Base-by-base conservation (phyloP, 2,113 vertebrate species). In the Isichthys henryi region DNA sequence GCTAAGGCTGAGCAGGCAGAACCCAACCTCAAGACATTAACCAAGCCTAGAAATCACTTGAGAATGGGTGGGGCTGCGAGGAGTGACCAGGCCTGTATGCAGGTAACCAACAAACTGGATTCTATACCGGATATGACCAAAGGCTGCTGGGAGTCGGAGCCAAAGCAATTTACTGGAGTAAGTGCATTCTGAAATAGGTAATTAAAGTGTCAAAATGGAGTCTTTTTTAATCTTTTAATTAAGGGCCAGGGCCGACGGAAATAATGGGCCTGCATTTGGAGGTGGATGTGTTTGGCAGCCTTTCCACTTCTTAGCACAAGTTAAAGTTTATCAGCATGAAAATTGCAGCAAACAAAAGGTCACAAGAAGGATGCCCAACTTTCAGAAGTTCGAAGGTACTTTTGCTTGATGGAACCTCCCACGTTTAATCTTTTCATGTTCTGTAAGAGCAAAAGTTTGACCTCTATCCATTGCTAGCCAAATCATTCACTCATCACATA, bases 141-240 rank as follows among this genome's bases (percentile, higher is more conserved):
- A 70, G 88, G 66, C 88, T 52, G n/a, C 27, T 52, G 27, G 19
- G 45, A 21, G 27, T 10, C 45, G 53, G 45, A 88, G 62, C 70
- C 66, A 70, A 77, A 49, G 88, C 35, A 49, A 80, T 88, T 88
- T 88, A 66, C 88, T 49, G 46, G 46, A 80, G 46, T 49, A 88
- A 48, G 82, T 48, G 74, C 49, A 52, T 48, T 48, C 39, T 43
- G 77, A 89, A 82, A 83, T 83, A n/a, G 77, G 88, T 83, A 56
- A 89, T 89, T 83, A 89, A 88, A 66, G 87, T 88, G 66, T 70
- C 66, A 80, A 88, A 89, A 85, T 23, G 35, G 56, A 89, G 77
- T 80, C 87, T 56, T 84, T 82, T 84, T 89, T 62, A 89, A 89
- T 89, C 88, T 53, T 31, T 84, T 84, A 89, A 89, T 89, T 58